Evolutionary conservation across 2,113 vertebrate species (phyloP), one percentile per base, ranked within the genome.

Genomic region (Calyptomena viridis): DNA sequence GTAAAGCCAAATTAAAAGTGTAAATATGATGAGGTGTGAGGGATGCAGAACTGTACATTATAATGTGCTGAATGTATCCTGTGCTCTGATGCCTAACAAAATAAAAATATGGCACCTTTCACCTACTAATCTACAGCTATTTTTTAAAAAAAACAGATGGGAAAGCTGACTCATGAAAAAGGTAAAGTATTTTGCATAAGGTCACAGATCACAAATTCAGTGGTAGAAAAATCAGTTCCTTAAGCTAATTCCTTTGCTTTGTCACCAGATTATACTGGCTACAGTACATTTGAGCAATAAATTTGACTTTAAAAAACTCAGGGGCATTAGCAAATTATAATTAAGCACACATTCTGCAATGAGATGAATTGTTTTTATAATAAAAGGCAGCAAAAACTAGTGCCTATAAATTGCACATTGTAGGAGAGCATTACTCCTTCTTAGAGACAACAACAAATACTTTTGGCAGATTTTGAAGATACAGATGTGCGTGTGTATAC

Each of bases 91-190:
- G 8, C 59, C 77, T 74, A 80, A 42, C 39, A 87, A 91, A 94
- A 85, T 42, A 90, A 91, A 93, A 90, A 94, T 67, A 63, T 11
- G n/a, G 49, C 76, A 86, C 50, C 75, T 93, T 90, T 93, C 76
- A 47, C 66, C 75, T 28, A 21, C n/a, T 69, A 83, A 77, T 71
- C 79, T 84, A 39, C 44, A 93, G 66, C 2, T 39, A 86, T 71
- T 79, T 88, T 49, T 49, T 9, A 20, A 56, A 83, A 88, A n/a
- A 74, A 71, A 25, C 62, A 95, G 87, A 88, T 24, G 72, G 60
- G 47, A 64, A 94, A 90, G 73, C 85, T 94, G 95, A 96, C 72
- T 95, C 85, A 92, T 88, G 67, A 37, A 71, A 91, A 94, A 95
- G 71, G 87, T 69, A 83, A 74, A 88, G 63, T 84, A 37, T 64